A percentile compares a stretch with the other conserved stretches of the same genome.
These are phyloP conservation scores for Brachyalestes nurse DNA, from an alignment of 2,797 vertebrate species.

Conservation along the genomic window DNA sequence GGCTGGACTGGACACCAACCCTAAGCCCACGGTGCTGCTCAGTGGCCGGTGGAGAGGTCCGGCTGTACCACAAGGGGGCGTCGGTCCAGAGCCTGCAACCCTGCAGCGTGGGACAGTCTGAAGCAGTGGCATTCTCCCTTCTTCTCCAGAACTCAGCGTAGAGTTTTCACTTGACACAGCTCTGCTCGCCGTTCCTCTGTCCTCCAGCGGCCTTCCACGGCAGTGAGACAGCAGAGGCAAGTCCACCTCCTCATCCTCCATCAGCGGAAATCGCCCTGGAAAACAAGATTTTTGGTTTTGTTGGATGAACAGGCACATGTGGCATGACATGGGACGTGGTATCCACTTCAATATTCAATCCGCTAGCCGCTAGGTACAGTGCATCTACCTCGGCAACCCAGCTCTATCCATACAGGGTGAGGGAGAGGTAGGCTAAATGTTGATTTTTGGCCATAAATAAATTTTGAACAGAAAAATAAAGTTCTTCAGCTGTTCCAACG, in stretches of 20 bases:
- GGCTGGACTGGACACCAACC: constrained; percentile 14
- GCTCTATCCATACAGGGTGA: too few species aligned
- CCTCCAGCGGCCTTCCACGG: constrained; percentile 72
- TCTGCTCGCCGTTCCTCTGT: constrained; percentile 55
- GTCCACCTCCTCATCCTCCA: constrained; percentile 87
- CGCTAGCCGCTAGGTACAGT: too few species aligned
- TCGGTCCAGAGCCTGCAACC: constrained; percentile 9
- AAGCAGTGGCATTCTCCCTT: constrained; percentile 46
- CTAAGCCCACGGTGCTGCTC: constrained; percentile 38
- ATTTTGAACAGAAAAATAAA: too few species aligned
- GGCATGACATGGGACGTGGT: too few species aligned
- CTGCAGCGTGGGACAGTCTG: constrained; percentile 26
- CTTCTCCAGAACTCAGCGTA: constrained; percentile 12
- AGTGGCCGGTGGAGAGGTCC: constrained; percentile 23
- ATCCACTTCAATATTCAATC: too few species aligned
- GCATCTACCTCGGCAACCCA: too few species aligned
- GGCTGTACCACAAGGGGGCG: constrained; percentile 18
- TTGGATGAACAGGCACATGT: too few species aligned
- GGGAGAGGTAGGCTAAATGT: too few species aligned
- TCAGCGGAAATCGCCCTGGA: constrained; percentile 78
- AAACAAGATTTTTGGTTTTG: too few species aligned
- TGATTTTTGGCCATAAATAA: too few species aligned
- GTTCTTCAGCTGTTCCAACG: too few species aligned
- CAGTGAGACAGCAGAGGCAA: constrained; percentile 77
- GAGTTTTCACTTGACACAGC: constrained; percentile 16